Base-by-base conservation (phyloP, 2,797 vertebrate genomes). In the Spheniscus humboldti region DNA sequence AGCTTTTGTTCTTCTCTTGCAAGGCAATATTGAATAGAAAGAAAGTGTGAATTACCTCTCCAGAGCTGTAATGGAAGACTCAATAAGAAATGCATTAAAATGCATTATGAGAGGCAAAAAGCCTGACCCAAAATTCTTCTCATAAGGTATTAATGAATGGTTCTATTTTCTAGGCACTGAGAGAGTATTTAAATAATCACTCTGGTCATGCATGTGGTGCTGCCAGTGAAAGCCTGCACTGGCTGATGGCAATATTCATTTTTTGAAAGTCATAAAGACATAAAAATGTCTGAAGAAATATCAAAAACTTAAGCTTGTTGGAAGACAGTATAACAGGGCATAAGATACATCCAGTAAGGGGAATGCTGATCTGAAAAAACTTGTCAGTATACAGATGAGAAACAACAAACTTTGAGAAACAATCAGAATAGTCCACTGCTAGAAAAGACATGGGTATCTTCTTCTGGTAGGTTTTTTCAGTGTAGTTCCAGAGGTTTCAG, bases 91-190 rank as follows among this genome's bases (percentile, higher is more conserved):
- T 64, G 74, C 84, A 93, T 94, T 88, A 80, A 87, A 94, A 81
- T 88, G 50, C 71, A 68, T 82, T 68, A 33, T 50, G 81, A 88
- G 88, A 80, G 66, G 39, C 77, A 93, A 50, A 94, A 94, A 82
- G 59, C 73, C 88, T 73, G 72, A 83, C 82, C 90, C 94, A 45
- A 90, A 92, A 92, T 92, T 57, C 45, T 82, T 72, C 86, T 83
- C 48, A 11, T 81, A 25, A 90, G 88, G 59, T 94, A 93, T 96
- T 96, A 91, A 96, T 73, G 91, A 86, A 67, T 25, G 67, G 68
- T 74, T 92, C 86, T 91, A 4, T 93, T 95, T 87, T 84, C 69
- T 62, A 22, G 86, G 74, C 43, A 10, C 80, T 78, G 53, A 83
- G 89, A 88, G 68, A 69, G 48, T 39, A 59, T 93, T 94, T 73